A percentile compares a stretch with the other conserved stretches of the same genome.
These are phyloP conservation scores for Zoanthus sociatus DNA, from an alignment of 92 coral and sea anemone genomes.

Conservation along the genomic window DNA sequence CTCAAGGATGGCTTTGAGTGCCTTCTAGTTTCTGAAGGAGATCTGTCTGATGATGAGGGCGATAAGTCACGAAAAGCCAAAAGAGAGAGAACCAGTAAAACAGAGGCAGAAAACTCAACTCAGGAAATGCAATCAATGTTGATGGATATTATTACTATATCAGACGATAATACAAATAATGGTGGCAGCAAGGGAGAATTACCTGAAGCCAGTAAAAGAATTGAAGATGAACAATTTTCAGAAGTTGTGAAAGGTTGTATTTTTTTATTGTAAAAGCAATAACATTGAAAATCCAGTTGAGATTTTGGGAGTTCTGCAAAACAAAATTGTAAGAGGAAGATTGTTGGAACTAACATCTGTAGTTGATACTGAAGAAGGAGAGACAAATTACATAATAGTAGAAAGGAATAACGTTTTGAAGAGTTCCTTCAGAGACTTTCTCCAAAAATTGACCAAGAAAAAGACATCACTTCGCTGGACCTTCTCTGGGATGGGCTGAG, in stretches of 20 bases:
- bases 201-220: slow-evolving; percentile 6
- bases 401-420: slow-evolving; percentile 57
- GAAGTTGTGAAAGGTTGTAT: slow-evolving; percentile 16
- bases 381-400: slow-evolving; percentile 59
- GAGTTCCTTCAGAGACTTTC: slow-evolving; percentile 11
- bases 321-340: too few relatives aligned
- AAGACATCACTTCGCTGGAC: neutral
- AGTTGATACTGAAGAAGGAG: slow-evolving; percentile 44
- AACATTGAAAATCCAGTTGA: slow-evolving; percentile 62
- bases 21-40: slow-evolving; percentile 15
- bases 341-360: slow-evolving; percentile 49
- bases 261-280: slow-evolving; percentile 53
- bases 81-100: neutral
- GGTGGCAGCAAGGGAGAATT: slow-evolving; percentile 11
- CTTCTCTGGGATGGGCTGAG: neutral
- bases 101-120: slow-evolving; percentile 17
- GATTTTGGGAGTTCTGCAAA: slow-evolving; percentile 57
- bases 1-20: slow-evolving; percentile 16
- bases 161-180: slow-evolving; percentile 10
- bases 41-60: slow-evolving; percentile 27
- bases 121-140: slow-evolving; percentile 19
- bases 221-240: slow-evolving; percentile 22
- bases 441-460: neutral
- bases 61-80: neutral
- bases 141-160: slow-evolving; percentile 1